These are phyloP conservation scores for Masticophis lateralis DNA, from an alignment of 2,797 vertebrate genomes.

Conservation along the genomic window DNA sequence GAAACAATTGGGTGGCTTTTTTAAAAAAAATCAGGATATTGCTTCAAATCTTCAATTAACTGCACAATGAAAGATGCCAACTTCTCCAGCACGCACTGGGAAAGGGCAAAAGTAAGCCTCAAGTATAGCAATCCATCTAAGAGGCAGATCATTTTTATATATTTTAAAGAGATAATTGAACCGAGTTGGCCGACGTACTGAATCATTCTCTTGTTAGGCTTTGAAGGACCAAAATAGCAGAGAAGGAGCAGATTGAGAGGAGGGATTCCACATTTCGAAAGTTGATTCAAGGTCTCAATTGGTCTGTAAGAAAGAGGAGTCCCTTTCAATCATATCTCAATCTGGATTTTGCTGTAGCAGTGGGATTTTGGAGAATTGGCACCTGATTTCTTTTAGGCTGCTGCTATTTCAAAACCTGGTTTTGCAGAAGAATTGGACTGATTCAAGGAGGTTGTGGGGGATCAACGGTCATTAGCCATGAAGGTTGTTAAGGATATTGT, in stretches of 20 bases:
- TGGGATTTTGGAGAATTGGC: background rate
- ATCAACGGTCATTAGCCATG: background rate
- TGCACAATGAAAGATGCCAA: background rate
- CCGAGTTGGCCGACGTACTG: background rate
- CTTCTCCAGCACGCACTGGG: background rate
- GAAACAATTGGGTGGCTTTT: background rate
- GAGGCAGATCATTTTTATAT: background rate
- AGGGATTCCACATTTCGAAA: background rate
- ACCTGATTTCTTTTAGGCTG: background rate
- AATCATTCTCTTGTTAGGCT: background rate
- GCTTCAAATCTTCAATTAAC: slow-evolving; percentile 11
- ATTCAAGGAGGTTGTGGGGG: background rate
- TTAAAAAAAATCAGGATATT: slow-evolving; percentile 13
- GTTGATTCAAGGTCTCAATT: background rate
- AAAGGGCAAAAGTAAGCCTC: background rate
- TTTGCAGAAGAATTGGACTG: background rate
- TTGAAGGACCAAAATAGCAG: background rate
- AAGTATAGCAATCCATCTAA: background rate
- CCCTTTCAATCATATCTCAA: background rate
- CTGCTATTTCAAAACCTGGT: background rate
- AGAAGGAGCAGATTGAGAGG: background rate
- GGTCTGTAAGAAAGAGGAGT: background rate
- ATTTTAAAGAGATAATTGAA: background rate
- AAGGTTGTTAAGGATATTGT: too few relatives aligned
- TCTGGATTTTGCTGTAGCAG: background rate